Base-by-base conservation (phyloP, 2,797 vertebrate species). In the Sphenopsis melanotis region DNA sequence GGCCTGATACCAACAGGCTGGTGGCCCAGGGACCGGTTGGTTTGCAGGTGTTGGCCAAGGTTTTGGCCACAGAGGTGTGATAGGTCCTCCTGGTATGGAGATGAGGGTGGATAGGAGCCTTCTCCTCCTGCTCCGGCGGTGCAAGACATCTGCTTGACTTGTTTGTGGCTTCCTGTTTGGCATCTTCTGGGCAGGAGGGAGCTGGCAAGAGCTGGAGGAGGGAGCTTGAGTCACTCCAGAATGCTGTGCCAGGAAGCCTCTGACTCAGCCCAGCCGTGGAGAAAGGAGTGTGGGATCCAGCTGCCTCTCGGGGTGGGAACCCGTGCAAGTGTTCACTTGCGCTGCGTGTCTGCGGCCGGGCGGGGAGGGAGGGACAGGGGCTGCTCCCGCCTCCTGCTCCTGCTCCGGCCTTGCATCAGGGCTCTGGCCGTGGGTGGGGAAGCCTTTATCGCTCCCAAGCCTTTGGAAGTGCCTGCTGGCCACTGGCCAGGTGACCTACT, bases 111-210 rank as follows among this genome's bases (percentile, higher is more conserved):
- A 89, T 87, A 90, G 94, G 70, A 91, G 84, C 90, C 60, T 80
- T 87, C 83, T 77, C 37, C 90, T 86, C 78, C 90, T 6, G 68
- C 93, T 72, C 75, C 0, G 30, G 44, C 52, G 0, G 90, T 52
- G 90, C 90, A 4, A 89, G 90, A 83, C 92, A 87, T 95, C 83
- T 92, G 95, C 94, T 68, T 8, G 50, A 56, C 94, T 95, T 75
- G 92, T 92, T 95, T 95, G 89, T 34, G 95, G 95, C 90, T 95
- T 97, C 94, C 94, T 93, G 81, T 84, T 97, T 53, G 90, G 94
- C 95, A 89, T 85, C 87, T 93, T 12, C 61, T 41, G 95, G 94
- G 89, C 92, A 93, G 89, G 89, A 95, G 93, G 60, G 95, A 95
- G 89, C 92, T 94, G 92, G 90, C 93, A 93, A 86, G 59, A 87